Base-by-base conservation (phyloP, 2,113 vertebrate genomes). In the Planiliza haematocheilus region DNA sequence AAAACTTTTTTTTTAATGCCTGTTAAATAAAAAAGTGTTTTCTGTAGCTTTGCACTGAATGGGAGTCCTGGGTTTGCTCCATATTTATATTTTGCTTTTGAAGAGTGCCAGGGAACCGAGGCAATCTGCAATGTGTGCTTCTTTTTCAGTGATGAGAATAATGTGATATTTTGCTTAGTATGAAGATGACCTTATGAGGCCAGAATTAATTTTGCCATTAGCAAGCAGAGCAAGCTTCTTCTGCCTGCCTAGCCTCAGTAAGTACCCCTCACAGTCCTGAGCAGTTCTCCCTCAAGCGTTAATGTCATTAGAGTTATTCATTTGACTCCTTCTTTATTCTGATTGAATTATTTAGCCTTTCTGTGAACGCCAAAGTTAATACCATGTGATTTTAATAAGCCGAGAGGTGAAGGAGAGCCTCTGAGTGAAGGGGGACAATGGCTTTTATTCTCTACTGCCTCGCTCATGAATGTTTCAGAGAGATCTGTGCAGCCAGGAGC, bases 341-440 rank as follows among this genome's bases (percentile, higher is more conserved):
- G 89, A 89, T 92, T 93, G 81, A 93, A 92, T 92, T 91, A 91
- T 93, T 93, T 89, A 91, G 86, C 79, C 85, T 88, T 90, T 88
- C 77, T 74, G 83, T 85, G 90, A 89, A 89, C 86, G 58, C 81
- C 81, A 88, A 90, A 91, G 91, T 92, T 93, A 92, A 92, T 91
- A 86, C 88, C 86, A 88, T 92, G 87, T 89, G 91, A 93, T 94
- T 93, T 93, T 93, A 93, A 93, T 93, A 93, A 93, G 92, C 85
- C 77, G 81, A 77, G 85, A 88, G 91, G 89, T 92, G 86, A 92
- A 84, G 72, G 80, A 67, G 83, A 88, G 79, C 82, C 67, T 82
- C 70, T 49, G 67, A 82, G 86, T 80, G 70, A 82, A 78, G 65
- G 76, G 68, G 84, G 58, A 76, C 79, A 80, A 85, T 89, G 83